Evolutionary conservation across 2,113 vertebrate species (phyloP).

Genomic region (Labeo catla): DNA sequence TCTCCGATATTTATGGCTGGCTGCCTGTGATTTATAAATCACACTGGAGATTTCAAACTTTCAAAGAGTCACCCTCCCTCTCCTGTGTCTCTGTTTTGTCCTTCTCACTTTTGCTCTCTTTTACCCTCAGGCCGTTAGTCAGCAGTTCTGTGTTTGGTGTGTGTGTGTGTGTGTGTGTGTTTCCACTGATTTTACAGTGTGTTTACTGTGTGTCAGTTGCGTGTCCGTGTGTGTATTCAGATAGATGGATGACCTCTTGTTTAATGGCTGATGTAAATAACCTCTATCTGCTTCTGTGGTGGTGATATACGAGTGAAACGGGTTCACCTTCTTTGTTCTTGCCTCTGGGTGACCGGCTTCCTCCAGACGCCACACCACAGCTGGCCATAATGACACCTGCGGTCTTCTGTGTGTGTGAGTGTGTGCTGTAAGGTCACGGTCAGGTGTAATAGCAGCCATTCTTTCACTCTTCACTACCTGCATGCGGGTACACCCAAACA

Average conservation of each 20-base stretch:
- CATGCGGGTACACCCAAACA: not conserved
- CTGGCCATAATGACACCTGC: constrained; percentile 12
- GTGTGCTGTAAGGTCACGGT: not conserved
- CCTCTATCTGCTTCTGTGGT: constrained; percentile 8
- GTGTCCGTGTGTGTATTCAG: constrained; percentile 32
- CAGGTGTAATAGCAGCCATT: not conserved
- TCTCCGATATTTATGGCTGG: not conserved
- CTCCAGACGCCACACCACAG: constrained; percentile 24
- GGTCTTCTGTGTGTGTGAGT: not conserved
- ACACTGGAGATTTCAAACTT: not conserved
- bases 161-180: constrained; percentile 19
- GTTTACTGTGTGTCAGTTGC: constrained; percentile 29
- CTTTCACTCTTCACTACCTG: not conserved
- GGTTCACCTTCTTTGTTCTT: constrained; percentile 36
- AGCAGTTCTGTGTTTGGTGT: constrained; percentile 26
- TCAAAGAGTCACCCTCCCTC: constrained; percentile 23
- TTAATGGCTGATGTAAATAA: constrained; percentile 39
- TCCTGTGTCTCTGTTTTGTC: not conserved
- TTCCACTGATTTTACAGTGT: not conserved
- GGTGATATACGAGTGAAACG: constrained; percentile 33
- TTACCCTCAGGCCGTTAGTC: constrained; percentile 7
- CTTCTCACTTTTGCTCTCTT: constrained; percentile 14
- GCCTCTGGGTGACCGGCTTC: constrained; percentile 11
- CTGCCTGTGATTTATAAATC: constrained; percentile 8
- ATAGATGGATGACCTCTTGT: constrained; percentile 46